phyloP scores from a whole-genome alignment of 2,797 vertebrate species.

The Carduelis carduelis region DNA sequence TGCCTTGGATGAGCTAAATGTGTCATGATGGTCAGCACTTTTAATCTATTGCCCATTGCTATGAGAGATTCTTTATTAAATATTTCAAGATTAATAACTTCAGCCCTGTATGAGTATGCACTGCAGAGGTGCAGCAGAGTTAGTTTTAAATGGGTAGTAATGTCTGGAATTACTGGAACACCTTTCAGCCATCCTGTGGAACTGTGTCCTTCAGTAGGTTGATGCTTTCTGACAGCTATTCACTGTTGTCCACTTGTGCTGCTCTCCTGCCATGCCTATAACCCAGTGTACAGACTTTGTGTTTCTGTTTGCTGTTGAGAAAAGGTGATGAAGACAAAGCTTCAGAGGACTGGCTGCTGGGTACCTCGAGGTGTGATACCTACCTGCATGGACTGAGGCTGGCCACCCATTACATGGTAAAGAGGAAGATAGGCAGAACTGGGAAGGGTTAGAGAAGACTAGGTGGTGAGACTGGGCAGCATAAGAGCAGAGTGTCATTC shows the following conservation, averaged over 20 bases:
- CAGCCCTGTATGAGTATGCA: neutral
- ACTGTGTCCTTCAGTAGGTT: neutral
- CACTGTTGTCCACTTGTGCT: neutral
- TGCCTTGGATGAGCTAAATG: neutral
- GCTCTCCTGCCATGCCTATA: neutral
- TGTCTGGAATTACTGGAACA: neutral
- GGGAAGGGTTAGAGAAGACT: neutral
- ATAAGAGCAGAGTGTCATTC: neutral
- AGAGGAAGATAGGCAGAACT: neutral
- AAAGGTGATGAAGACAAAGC: neutral
- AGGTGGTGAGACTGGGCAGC: neutral
- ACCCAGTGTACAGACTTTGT: neutral
- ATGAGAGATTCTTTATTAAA: neutral
- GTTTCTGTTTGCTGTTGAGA: neutral
- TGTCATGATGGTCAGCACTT: neutral
- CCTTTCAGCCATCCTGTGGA: neutral
- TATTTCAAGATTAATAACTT: neutral
- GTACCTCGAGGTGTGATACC: rapidly evolving
- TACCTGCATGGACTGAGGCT: rapidly evolving
- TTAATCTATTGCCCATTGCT: neutral
- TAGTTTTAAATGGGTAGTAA: neutral
- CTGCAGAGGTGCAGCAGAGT: neutral
- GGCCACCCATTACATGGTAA: rapidly evolving
- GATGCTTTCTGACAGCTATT: neutral
- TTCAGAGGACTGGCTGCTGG: neutral